phyloP scores from a whole-genome alignment of 2,888 invertebrate genomes.

The Pseudococcus viburni region DNA sequence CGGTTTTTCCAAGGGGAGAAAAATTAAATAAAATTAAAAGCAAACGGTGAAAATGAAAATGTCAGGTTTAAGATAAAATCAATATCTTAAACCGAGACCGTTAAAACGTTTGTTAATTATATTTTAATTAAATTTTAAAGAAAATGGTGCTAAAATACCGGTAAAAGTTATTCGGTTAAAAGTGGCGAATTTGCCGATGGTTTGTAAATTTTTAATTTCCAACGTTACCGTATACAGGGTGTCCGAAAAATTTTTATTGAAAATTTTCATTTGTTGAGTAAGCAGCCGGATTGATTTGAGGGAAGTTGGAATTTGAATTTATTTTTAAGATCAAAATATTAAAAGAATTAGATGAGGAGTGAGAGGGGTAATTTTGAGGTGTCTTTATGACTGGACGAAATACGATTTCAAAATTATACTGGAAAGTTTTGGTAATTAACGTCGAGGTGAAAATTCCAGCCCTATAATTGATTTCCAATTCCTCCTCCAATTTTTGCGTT shows the following conservation, averaged over 20 bases:
- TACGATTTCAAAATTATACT: too few relatives aligned
- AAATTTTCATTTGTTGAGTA: background rate
- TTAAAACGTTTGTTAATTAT: constrained; percentile 61
- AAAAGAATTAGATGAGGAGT: too few relatives aligned
- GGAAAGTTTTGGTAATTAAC: too few relatives aligned
- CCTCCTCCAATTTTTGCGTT: too few relatives aligned
- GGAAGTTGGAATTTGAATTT: too few relatives aligned
- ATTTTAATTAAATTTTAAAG: constrained; percentile 60
- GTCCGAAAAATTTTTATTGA: background rate
- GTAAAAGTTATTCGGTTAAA: constrained; percentile 29
- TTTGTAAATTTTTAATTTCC: constrained; percentile 4
- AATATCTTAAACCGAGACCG: constrained; percentile 45
- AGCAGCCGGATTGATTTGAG: too few relatives aligned
- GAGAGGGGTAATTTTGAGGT: too few relatives aligned
- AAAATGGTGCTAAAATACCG: constrained; percentile 48
- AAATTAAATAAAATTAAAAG: constrained; percentile 54
- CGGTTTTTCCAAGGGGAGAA: background rate
- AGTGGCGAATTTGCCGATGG: background rate
- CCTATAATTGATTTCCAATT: too few relatives aligned
- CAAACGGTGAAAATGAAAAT: constrained; percentile 36
- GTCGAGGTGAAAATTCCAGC: too few relatives aligned
- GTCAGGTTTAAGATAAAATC: constrained; percentile 56
- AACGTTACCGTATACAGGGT: background rate
- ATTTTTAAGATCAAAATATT: too few relatives aligned
- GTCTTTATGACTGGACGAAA: too few relatives aligned